These are phyloP conservation scores for Grammatotria lemairii DNA, from an alignment of 2,113 vertebrate genomes.

Conservation along the genomic window DNA sequence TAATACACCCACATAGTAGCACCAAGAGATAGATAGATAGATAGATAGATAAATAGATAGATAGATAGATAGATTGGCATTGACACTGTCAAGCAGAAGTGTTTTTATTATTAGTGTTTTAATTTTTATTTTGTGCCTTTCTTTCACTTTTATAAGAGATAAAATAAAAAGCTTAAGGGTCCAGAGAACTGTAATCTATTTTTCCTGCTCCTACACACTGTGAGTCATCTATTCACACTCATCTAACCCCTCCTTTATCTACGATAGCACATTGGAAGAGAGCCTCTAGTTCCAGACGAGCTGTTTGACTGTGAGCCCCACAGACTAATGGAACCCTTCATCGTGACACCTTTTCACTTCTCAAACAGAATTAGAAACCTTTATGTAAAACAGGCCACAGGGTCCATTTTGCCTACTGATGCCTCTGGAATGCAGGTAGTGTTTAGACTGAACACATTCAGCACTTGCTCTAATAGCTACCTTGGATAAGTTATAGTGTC, in stretches of 20 bases:
- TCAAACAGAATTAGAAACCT: constrained; percentile 3
- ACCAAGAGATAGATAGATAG: not conserved
- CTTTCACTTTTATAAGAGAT: not conserved
- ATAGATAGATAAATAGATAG: not conserved
- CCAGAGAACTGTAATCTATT: constrained; percentile 40
- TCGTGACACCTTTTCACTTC: not conserved
- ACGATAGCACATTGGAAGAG: not conserved
- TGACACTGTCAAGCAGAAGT: not conserved
- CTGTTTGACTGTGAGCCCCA: constrained; percentile 31
- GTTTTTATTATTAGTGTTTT: not conserved
- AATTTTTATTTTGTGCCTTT: not conserved
- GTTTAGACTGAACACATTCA: not conserved
- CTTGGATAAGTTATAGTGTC: not conserved
- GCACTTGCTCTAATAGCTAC: not conserved
- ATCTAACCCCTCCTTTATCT: constrained; percentile 25
- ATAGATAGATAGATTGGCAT: not conserved
- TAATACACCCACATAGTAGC: not conserved
- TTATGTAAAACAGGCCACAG: not conserved
- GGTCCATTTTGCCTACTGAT: not conserved
- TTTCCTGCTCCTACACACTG: constrained; percentile 50
- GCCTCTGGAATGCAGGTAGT: not conserved
- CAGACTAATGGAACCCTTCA: constrained; percentile 30
- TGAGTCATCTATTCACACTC: constrained; percentile 53
- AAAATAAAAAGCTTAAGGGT: constrained; percentile 39
- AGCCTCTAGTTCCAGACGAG: constrained; percentile 16